These are phyloP conservation scores for Ichneumoninae sp. DNA, from an alignment of 2,888 invertebrate species.

Conservation along the genomic window DNA sequence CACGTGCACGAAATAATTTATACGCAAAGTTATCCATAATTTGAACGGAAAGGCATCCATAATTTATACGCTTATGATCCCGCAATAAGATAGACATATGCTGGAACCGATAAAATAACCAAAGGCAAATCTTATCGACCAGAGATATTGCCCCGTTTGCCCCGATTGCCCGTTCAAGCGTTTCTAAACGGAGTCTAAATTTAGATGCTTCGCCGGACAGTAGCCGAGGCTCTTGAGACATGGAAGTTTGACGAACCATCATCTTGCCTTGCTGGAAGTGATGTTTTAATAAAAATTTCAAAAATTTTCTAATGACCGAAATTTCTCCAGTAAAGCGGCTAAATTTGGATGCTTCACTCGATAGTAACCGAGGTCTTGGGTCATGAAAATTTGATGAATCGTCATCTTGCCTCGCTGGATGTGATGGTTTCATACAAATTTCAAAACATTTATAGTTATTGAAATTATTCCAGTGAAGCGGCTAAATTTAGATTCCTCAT, in stretches of 20 bases:
- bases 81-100: not conserved
- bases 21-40: not conserved
- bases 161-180: slow-evolving; percentile 57
- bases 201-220: slow-evolving; percentile 25
- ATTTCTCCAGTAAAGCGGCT: no score
- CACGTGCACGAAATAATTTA: slow-evolving; percentile 50
- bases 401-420: not conserved
- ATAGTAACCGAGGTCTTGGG: no score
- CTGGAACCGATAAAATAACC: not conserved
- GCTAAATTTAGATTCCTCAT: no score
- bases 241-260: not conserved
- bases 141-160: slow-evolving; percentile 41
- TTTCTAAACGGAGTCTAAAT: slow-evolving; percentile 59
- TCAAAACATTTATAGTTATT: not conserved
- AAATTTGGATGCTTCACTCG: no score
- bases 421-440: not conserved
- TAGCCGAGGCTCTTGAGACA: not conserved
- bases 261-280: not conserved
- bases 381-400: no score
- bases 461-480: no score
- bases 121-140: slow-evolving; percentile 33
- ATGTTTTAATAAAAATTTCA: not conserved
- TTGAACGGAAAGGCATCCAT: not conserved
- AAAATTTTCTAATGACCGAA: not conserved
- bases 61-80: not conserved